Conservation (phyloP, 2,113 vertebrate genomes). For the Periophthalmus modestus region DNA sequence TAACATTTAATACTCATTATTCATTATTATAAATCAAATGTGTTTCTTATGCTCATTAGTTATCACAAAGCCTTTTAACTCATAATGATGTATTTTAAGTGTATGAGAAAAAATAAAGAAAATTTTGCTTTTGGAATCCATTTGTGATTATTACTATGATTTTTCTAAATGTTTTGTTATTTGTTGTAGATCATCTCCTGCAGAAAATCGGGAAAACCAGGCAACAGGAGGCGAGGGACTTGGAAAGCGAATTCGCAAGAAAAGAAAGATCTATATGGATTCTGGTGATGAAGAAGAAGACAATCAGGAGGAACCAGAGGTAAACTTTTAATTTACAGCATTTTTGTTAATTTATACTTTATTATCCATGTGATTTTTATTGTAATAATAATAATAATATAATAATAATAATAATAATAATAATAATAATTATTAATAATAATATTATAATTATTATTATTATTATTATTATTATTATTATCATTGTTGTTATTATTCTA, state of each 20-base stretch:
- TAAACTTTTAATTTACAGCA: slow-evolving; percentile 11
- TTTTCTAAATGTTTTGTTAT: background rate
- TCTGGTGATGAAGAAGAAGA: slow-evolving; percentile 89
- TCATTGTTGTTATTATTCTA: no score
- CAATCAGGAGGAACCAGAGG: slow-evolving; percentile 85
- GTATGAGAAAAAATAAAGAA: background rate
- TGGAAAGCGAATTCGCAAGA: slow-evolving; percentile 85
- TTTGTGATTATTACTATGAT: background rate
- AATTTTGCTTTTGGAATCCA: no score
- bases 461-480: background rate
- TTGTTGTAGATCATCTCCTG: slow-evolving; percentile 69
- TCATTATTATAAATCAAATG: no score
- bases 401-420: no score
- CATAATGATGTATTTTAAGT: background rate
- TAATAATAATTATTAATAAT: no score
- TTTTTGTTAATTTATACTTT: background rate
- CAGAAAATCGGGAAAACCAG: slow-evolving; percentile 67
- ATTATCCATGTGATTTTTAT: no score
- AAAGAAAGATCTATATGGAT: slow-evolving; percentile 88
- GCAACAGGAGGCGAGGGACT: slow-evolving; percentile 78
- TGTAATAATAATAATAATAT: no score
- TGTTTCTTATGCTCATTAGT: no score
- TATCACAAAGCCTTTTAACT: no score
- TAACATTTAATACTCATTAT: no score
- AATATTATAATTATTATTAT: no score